These are phyloP conservation scores for Globicephala melas DNA, from an alignment of 2,113 vertebrate species.

Conservation along the genomic window DNA sequence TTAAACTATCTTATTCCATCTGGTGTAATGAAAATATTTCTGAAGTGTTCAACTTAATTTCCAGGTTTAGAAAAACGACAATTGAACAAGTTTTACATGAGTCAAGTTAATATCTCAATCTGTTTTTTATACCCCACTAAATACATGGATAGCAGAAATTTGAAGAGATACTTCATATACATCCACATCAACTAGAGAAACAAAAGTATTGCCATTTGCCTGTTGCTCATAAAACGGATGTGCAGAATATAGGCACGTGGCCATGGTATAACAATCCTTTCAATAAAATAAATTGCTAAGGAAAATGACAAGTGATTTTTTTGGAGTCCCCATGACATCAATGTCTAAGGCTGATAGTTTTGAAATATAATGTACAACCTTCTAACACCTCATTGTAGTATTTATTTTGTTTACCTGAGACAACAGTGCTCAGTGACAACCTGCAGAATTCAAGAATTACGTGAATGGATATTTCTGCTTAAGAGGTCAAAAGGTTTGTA, in stretches of 20 bases:
- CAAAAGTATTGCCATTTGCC: not conserved
- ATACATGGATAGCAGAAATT: not conserved
- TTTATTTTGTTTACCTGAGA: not conserved
- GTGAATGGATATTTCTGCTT: not conserved
- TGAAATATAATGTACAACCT: not conserved
- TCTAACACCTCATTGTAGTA: not conserved
- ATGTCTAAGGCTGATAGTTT: not conserved
- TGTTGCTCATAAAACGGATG: not conserved
- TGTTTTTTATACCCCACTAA: not conserved
- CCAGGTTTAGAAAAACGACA: not conserved
- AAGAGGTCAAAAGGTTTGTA: not conserved
- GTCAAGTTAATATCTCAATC: not conserved
- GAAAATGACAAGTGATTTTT: not conserved
- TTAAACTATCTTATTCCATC: not conserved
- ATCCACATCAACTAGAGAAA: not conserved
- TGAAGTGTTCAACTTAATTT: not conserved
- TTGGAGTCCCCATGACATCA: not conserved
- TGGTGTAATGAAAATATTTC: not conserved
- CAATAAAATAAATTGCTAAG: not conserved
- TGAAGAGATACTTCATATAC: not conserved
- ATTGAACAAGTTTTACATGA: not conserved
- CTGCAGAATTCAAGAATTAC: not conserved
- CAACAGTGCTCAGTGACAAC: not conserved
- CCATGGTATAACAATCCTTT: not conserved
- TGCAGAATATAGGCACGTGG: not conserved